phyloP scores from a whole-genome alignment of 2,888 invertebrate species.

The Harpalus rufipes region DNA sequence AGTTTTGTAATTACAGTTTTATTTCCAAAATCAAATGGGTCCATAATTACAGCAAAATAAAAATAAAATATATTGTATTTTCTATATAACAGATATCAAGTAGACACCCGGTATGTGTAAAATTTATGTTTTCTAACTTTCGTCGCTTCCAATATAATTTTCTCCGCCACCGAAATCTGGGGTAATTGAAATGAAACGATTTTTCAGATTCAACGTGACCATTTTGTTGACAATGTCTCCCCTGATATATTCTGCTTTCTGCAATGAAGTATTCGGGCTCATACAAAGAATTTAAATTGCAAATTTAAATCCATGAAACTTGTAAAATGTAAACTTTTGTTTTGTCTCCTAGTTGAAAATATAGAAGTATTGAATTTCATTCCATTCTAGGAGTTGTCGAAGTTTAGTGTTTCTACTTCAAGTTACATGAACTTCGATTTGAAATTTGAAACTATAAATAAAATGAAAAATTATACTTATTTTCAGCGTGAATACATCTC shows the following conservation, averaged over 20 bases:
- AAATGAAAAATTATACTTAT: conserved; percentile 11
- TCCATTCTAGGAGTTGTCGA: conserved; percentile 22
- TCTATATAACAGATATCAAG: too few species aligned
- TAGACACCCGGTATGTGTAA: too few species aligned
- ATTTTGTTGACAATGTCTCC: conserved; percentile 7
- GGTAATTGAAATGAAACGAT: neutral
- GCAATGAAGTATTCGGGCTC: conserved; percentile 4
- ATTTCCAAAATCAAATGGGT: too few species aligned
- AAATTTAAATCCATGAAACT: conserved; percentile 32
- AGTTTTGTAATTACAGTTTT: too few species aligned
- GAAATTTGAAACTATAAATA: conserved; percentile 37
- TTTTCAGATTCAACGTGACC: neutral
- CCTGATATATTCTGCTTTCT: neutral
- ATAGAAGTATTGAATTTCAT: conserved; percentile 47
- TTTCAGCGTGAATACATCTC: neutral
- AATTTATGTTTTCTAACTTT: too few species aligned
- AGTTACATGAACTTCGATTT: conserved; percentile 38
- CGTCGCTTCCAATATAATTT: too few species aligned
- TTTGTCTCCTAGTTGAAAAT: conserved; percentile 9
- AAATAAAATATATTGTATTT: too few species aligned
- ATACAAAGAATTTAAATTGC: conserved; percentile 17
- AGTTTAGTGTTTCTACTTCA: conserved; percentile 17
- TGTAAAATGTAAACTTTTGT: conserved; percentile 20
- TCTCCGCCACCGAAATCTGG: too few species aligned
- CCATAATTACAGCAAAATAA: too few species aligned